Evolutionary conservation across 2,888 invertebrate genomes (phyloP).

Genomic region (Drosophila melanosoma): DNA sequence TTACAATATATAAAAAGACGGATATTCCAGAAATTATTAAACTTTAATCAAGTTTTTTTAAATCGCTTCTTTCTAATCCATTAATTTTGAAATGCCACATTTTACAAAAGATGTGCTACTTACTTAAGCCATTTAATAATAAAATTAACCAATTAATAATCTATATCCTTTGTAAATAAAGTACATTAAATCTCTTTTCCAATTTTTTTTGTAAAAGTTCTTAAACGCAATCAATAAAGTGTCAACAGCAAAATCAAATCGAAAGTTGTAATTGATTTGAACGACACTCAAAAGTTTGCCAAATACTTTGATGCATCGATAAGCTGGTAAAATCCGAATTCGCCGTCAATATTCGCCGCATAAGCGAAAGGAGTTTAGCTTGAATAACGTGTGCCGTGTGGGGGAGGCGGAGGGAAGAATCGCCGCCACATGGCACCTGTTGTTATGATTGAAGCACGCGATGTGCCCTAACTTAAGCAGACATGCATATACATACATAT

Average conservation of each 20-base stretch:
- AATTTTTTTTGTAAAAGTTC: not conserved
- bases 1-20: not conserved
- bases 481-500: constrained; percentile 10
- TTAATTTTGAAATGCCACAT: no score
- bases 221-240: constrained; percentile 7
- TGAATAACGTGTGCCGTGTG: constrained; percentile 27
- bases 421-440: constrained; percentile 72
- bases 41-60: no score
- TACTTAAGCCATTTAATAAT: not conserved
- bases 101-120: not conserved
- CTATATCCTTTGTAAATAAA: not conserved
- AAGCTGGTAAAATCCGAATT: constrained; percentile 30
- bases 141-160: no score
- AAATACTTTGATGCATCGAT: constrained; percentile 9
- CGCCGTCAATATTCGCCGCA: constrained; percentile 57
- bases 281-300: constrained; percentile 23
- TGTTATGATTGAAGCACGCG: constrained; percentile 67
- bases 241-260: constrained; percentile 29
- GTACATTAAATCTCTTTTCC: not conserved
- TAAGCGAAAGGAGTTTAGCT: constrained; percentile 26
- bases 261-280: constrained; percentile 38
- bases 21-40: not conserved
- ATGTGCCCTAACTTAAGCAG: constrained; percentile 46
- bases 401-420: not conserved
- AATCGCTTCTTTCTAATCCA: no score